phyloP scores from a whole-genome alignment of 1,140 invertebrate species.

The Drosophila pandora region DNA sequence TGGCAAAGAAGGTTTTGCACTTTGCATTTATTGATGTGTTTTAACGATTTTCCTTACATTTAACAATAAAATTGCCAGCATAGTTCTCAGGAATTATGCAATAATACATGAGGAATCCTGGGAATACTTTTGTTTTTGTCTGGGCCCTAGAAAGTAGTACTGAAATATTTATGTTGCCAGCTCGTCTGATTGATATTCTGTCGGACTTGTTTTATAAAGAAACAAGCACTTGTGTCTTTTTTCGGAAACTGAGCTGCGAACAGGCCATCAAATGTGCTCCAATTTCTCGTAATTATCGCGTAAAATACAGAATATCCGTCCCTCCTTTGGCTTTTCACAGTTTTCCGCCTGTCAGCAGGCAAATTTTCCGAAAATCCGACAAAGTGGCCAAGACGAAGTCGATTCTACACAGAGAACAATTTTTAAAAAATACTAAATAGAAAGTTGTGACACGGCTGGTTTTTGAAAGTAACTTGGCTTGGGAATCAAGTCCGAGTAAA shows the following conservation, averaged over 20 bases:
- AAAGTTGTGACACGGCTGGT: too few relatives aligned
- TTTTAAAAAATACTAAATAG: background rate
- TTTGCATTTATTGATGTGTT: too few relatives aligned
- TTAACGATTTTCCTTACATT: too few relatives aligned
- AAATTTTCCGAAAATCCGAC: conserved; percentile 47
- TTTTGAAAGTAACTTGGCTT: background rate
- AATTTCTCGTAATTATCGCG: conserved; percentile 47
- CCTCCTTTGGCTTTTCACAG: background rate
- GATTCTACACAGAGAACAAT: background rate
- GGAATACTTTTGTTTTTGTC: conserved; percentile 3
- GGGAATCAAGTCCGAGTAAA: background rate
- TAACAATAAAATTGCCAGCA: too few relatives aligned
- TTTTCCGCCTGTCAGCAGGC: conserved; percentile 52
- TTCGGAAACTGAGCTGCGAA: background rate
- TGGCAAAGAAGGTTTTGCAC: too few relatives aligned
- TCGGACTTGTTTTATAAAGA: conserved; percentile 39
- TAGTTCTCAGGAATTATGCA: background rate
- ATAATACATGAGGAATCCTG: background rate
- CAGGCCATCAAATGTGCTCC: conserved; percentile 41
- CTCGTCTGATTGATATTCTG: conserved; percentile 36
- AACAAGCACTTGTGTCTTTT: conserved; percentile 22
- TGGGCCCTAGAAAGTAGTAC: conserved; percentile 1
- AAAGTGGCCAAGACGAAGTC: conserved; percentile 48
- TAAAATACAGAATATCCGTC: conserved; percentile 16
- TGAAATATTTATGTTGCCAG: conserved; percentile 21